Evolutionary conservation across 2,888 invertebrate species (phyloP).

Genomic region (Cephalotes varians): DNA sequence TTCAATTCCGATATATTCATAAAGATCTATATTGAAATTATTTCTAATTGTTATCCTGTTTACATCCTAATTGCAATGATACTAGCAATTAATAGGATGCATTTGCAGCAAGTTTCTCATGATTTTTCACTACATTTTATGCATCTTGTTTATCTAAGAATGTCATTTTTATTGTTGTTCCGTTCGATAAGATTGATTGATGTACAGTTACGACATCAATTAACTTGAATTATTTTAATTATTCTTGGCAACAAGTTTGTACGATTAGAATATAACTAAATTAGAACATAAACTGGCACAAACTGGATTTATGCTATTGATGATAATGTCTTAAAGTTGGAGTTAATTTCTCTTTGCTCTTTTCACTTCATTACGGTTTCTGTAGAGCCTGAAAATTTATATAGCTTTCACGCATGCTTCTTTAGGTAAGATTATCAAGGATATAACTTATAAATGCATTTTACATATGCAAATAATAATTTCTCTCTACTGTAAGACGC

Average conservation of each 20-base stretch:
- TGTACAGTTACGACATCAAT: not conserved
- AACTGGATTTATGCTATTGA: not conserved
- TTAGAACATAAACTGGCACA: not conserved
- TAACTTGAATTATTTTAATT: not conserved
- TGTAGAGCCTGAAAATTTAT: slow-evolving; percentile 28
- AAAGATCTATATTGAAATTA: not conserved
- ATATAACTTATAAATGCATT: slow-evolving; percentile 11
- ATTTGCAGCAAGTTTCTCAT: not conserved
- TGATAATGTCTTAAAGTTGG: not conserved
- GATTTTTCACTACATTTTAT: not conserved
- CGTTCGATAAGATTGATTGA: not conserved
- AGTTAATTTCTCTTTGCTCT: slow-evolving; percentile 4
- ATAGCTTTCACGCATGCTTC: slow-evolving; percentile 43
- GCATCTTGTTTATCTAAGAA: slow-evolving; percentile 15
- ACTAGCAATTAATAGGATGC: not conserved
- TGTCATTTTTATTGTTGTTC: not conserved
- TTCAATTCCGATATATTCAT: not conserved
- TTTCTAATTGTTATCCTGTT: not conserved
- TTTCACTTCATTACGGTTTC: slow-evolving; percentile 6
- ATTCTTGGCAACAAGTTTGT: not conserved
- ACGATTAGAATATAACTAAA: not conserved
- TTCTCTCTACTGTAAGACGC: not conserved
- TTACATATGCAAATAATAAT: slow-evolving; percentile 8
- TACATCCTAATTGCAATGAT: not conserved
- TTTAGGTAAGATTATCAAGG: slow-evolving; percentile 39